phyloP scores from a whole-genome alignment of 2,113 vertebrate species.

The Dolichallabes microphthalmus region DNA sequence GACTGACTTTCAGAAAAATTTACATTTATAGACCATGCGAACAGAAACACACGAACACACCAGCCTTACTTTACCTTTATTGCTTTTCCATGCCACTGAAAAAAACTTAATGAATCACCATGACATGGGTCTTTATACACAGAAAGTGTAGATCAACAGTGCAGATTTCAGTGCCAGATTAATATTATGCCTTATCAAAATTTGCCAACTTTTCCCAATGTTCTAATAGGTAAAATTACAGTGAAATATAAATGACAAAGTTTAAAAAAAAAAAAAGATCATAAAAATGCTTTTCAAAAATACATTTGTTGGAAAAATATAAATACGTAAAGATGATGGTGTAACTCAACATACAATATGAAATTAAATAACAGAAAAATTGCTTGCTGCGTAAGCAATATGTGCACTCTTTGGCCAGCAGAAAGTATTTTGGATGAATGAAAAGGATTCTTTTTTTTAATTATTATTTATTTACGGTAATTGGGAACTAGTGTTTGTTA shows the following conservation, averaged over 20 bases:
- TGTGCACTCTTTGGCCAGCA: not conserved
- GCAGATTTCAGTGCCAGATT: conserved; percentile 41
- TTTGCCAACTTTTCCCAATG: conserved; percentile 6
- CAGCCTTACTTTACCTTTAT: conserved; percentile 19
- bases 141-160: conserved; percentile 2
- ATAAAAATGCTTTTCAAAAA: conserved; percentile 38
- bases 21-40: not conserved
- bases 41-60: conserved; percentile 1
- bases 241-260: not conserved
- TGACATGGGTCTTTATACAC: not conserved
- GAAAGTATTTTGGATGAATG: not conserved
- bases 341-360: not conserved
- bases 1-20: not conserved
- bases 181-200: conserved; percentile 32
- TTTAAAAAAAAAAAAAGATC: not conserved
- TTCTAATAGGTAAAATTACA: conserved; percentile 2
- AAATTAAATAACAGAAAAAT: not conserved
- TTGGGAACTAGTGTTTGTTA: not conserved
- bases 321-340: conserved; percentile 15
- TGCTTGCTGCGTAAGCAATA: not conserved
- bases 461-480: not conserved
- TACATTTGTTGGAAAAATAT: conserved; percentile 23
- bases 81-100: not conserved
- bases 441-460: not conserved
- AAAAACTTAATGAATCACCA: not conserved